Percentiles rank a stretch among this genome's conserved stretches.
These are phyloP conservation scores for Dasypus novemcinctus DNA, from an alignment of 2,113 vertebrate species.

Conservation along the genomic window DNA sequence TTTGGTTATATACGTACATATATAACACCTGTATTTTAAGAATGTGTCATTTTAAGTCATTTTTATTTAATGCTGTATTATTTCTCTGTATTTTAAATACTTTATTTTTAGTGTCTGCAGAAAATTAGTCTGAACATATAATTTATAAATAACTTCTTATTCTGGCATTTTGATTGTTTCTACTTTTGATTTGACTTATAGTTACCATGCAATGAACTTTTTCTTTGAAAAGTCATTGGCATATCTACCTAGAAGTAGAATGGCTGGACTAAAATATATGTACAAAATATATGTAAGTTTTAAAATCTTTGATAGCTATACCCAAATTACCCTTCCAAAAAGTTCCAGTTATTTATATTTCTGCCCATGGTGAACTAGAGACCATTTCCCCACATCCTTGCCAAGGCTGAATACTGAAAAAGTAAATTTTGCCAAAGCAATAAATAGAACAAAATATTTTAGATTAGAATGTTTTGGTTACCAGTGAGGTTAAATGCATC, in stretches of 20 bases:
- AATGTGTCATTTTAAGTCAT: background rate
- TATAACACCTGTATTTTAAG: background rate
- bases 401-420: background rate
- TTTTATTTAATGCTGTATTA: background rate
- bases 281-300: background rate
- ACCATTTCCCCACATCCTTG: background rate
- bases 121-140: background rate
- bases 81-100: background rate
- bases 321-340: constrained; percentile 9
- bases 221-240: background rate
- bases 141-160: background rate
- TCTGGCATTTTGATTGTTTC: constrained; percentile 7
- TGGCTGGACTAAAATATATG: background rate
- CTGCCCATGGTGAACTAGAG: background rate
- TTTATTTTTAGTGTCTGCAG: constrained; percentile 3
- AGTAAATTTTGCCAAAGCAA: background rate
- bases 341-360: background rate
- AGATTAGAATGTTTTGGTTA: background rate
- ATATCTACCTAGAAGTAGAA: background rate
- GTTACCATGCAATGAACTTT: background rate
- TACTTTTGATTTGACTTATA: constrained; percentile 6
- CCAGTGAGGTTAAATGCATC: background rate
- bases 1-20: background rate
- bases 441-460: background rate
- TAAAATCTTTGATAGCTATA: background rate